Evolutionary conservation across 2,888 invertebrate species (phyloP).

Genomic region (Acrobasis repandana): DNA sequence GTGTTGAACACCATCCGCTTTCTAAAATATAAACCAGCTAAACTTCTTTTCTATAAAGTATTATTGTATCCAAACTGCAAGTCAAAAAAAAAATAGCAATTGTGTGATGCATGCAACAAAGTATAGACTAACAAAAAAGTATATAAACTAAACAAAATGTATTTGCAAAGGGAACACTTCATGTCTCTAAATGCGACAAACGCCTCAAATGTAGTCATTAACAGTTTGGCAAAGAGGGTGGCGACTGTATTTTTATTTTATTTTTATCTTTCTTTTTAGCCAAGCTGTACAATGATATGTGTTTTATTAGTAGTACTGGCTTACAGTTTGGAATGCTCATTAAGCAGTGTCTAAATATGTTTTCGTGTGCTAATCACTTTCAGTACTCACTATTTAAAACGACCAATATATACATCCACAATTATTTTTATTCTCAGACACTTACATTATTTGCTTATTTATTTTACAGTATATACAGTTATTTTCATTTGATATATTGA

Average conservation of each 20-base stretch:
- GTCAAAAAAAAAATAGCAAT: conserved; percentile 38
- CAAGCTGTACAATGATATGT: not conserved
- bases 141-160: too few relatives aligned
- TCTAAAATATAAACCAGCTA: conserved; percentile 73
- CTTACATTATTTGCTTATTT: conserved; percentile 24
- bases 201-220: too few relatives aligned
- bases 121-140: too few relatives aligned
- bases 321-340: conserved; percentile 67
- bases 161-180: too few relatives aligned
- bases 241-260: too few relatives aligned
- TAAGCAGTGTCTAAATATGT: conserved; percentile 53
- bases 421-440: conserved; percentile 34
- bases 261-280: too few relatives aligned
- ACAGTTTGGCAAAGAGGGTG: too few relatives aligned
- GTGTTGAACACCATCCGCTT: conserved; percentile 82
- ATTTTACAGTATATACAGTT: conserved; percentile 6
- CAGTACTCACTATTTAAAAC: conserved; percentile 40
- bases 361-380: conserved; percentile 56
- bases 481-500: not conserved
- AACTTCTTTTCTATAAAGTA: conserved; percentile 44
- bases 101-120: too few relatives aligned
- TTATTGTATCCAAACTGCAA: conserved; percentile 64
- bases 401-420: conserved; percentile 27
- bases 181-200: too few relatives aligned
- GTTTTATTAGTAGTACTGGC: conserved; percentile 43